Percentiles rank a stretch among this genome's conserved stretches.
Conservation (phyloP, 2,797 vertebrate species). For the Lepus townsendii region DNA sequence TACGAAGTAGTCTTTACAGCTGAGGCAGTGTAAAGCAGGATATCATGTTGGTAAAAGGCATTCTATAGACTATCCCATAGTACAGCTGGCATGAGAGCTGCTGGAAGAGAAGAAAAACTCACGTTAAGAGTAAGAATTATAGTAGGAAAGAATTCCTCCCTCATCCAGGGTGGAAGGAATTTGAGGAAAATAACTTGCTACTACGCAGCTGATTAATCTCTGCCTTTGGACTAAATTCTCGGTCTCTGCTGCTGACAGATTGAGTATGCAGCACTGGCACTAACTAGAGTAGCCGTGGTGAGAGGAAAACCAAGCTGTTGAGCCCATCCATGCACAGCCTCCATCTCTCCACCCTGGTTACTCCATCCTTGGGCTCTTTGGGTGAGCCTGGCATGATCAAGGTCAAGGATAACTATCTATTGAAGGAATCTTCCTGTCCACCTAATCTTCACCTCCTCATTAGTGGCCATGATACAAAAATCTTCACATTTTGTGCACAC, state of each 20-base stretch:
- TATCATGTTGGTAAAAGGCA: neutral
- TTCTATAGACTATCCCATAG: neutral
- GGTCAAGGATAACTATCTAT: neutral
- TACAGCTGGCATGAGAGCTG: neutral
- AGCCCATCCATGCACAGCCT: neutral
- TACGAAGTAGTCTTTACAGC: neutral
- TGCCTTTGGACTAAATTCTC: neutral
- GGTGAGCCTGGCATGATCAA: neutral
- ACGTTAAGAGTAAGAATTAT: neutral
- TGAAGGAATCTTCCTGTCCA: neutral
- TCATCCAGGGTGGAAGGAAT: neutral
- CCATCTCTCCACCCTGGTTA: neutral
- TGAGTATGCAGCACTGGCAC: neutral
- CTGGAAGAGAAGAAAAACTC: neutral
- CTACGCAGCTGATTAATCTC: neutral
- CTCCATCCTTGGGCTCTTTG: neutral
- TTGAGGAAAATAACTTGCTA: slow-evolving; percentile 18
- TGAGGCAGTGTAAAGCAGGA: neutral
- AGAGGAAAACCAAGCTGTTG: neutral
- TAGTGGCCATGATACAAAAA: neutral
- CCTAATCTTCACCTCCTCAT: neutral
- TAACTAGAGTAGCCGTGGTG: neutral
- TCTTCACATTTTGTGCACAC: neutral
- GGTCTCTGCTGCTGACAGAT: neutral
- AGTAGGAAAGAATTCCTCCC: neutral